phyloP scores from a whole-genome alignment of 2,113 vertebrate species.

The Semicossyphus pulcher region DNA sequence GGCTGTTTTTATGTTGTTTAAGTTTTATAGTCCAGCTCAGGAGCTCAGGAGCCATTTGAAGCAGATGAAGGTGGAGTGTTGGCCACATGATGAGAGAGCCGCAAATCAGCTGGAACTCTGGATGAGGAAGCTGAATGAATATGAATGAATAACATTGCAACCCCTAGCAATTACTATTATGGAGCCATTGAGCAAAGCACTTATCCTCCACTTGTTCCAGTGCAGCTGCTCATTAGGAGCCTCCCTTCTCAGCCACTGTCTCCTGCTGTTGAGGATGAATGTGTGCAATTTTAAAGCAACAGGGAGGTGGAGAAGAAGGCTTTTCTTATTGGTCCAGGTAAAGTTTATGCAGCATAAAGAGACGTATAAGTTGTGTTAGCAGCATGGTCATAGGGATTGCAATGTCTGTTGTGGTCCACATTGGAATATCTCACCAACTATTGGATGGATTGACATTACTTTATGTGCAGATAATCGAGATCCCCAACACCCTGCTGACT shows the following conservation, averaged over 20 bases:
- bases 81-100: slow-evolving; percentile 11
- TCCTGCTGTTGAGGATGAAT: not conserved
- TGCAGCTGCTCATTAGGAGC: slow-evolving; percentile 74
- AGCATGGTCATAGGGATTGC: not conserved
- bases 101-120: slow-evolving; percentile 40
- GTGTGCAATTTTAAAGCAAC: slow-evolving; percentile 1
- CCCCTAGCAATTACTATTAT: slow-evolving; percentile 48
- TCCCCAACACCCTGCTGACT: too few species aligned
- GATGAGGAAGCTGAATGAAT: slow-evolving; percentile 48
- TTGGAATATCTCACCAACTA: not conserved
- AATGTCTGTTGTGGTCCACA: not conserved
- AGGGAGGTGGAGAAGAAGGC: not conserved
- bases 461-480: not conserved
- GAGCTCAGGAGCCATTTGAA: slow-evolving; percentile 11
- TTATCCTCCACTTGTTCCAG: slow-evolving; percentile 62
- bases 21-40: slow-evolving; percentile 23
- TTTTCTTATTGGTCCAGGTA: not conserved
- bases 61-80: not conserved
- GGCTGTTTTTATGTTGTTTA: slow-evolving; percentile 30
- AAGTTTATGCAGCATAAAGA: not conserved
- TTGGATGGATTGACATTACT: too few species aligned
- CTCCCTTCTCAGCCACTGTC: too few species aligned
- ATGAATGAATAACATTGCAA: slow-evolving; percentile 58
- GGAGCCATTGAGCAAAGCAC: slow-evolving; percentile 57
- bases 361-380: not conserved